Conservation (phyloP, 2,888 invertebrate genomes). For the Drosophila putrida region DNA sequence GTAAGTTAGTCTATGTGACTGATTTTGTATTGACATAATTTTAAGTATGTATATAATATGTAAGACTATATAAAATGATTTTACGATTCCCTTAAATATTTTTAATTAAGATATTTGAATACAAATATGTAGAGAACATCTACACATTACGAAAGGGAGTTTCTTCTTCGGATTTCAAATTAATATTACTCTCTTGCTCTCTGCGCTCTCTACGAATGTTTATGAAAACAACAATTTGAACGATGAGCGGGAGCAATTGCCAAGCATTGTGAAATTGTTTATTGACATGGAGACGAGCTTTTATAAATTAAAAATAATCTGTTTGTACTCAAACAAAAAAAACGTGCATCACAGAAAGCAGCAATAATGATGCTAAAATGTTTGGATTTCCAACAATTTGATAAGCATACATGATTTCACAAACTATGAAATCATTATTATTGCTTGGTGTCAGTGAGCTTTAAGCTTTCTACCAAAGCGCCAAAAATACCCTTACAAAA, state of each 20-base stretch:
- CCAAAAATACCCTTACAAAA: not conserved
- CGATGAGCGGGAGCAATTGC: constrained; percentile 45
- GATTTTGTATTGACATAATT: not conserved
- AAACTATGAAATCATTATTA: constrained; percentile 19
- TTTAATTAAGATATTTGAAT: not conserved
- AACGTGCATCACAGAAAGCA: not conserved
- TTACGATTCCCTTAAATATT: not conserved
- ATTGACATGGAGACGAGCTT: constrained; percentile 36
- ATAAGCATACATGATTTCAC: constrained; percentile 36
- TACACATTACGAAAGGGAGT: not conserved
- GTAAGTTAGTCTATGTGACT: not conserved
- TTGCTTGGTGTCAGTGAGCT: not conserved
- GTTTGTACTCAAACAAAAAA: constrained; percentile 14
- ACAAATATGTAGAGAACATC: not conserved
- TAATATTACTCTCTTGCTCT: not conserved
- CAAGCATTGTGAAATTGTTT: constrained; percentile 64
- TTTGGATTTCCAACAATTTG: constrained; percentile 9
- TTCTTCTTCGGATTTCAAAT: not conserved
- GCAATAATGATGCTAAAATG: not conserved
- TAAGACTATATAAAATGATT: not conserved
- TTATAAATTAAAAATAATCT: constrained; percentile 21
- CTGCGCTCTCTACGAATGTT: constrained; percentile 8
- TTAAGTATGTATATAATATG: not conserved
- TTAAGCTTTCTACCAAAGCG: not conserved
- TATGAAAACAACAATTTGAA: constrained; percentile 28